These are phyloP conservation scores for Phylloscopus whistleri DNA, from an alignment of 2,113 vertebrate species.

Conservation along the genomic window DNA sequence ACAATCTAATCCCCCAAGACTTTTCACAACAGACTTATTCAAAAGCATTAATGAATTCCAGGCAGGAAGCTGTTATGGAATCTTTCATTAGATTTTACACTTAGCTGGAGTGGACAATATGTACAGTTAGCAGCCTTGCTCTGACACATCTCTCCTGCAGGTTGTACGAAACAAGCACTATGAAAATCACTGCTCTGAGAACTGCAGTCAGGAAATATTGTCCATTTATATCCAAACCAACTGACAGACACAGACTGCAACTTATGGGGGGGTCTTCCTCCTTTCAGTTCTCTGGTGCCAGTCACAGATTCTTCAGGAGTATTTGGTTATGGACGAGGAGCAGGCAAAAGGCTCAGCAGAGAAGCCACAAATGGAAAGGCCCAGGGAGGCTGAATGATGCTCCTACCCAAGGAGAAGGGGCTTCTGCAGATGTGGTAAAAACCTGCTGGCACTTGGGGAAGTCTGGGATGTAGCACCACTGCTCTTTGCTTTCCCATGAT, in stretches of 20 bases:
- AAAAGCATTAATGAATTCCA: conserved; percentile 15
- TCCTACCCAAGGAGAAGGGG: neutral
- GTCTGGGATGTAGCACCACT: neutral
- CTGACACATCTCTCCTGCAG: neutral
- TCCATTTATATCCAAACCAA: neutral
- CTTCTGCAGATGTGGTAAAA: neutral
- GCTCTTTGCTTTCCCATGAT: neutral
- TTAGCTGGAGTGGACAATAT: neutral
- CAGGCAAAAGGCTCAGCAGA: neutral
- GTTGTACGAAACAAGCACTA: neutral
- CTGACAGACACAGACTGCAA: neutral
- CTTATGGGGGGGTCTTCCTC: neutral
- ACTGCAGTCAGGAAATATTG: neutral
- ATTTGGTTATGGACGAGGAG: neutral
- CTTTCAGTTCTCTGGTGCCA: neutral
- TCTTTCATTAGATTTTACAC: neutral
- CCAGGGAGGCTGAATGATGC: neutral
- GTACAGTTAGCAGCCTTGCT: neutral
- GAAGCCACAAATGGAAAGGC: neutral
- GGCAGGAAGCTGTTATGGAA: neutral
- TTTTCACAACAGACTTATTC: neutral
- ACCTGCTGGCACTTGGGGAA: neutral
- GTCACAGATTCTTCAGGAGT: neutral
- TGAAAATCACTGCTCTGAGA: neutral
- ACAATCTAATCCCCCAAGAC: neutral